Conservation (phyloP, 2,797 vertebrate genomes). For the Tenualosa thibaudeaui region DNA sequence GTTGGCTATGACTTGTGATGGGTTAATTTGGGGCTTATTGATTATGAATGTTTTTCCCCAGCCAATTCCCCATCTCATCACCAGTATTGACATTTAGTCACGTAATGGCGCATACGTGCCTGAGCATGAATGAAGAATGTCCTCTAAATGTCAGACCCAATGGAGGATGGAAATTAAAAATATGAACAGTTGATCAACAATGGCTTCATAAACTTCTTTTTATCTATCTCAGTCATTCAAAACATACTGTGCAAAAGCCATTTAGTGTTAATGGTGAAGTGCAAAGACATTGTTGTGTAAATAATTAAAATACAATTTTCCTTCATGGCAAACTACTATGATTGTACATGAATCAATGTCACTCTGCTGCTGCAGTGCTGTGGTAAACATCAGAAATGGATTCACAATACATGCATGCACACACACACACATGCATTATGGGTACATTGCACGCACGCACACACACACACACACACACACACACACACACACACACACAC, state of each 20-base stretch:
- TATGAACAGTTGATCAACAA: background rate
- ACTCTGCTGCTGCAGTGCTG: background rate
- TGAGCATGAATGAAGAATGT: background rate
- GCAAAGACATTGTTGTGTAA: background rate
- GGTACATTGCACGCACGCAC: background rate
- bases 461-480: constrained; percentile 24
- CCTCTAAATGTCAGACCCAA: background rate
- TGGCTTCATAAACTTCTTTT: background rate
- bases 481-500: constrained; percentile 10
- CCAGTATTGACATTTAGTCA: background rate
- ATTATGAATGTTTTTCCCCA: background rate
- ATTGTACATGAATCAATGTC: background rate
- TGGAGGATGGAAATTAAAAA: background rate
- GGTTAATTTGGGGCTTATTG: background rate
- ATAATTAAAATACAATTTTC: background rate
- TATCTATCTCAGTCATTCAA: background rate
- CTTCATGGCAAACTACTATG: background rate
- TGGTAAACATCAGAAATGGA: background rate
- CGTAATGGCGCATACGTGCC: background rate
- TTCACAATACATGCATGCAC: background rate
- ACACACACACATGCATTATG: background rate
- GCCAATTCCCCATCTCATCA: background rate
- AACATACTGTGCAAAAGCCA: background rate
- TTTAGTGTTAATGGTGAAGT: background rate
- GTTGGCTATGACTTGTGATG: background rate